A percentile compares a stretch with the other conserved stretches of the same genome.
phyloP scores from a whole-genome alignment of 2,888 invertebrate genomes.

The Cyclophora albipunctata region DNA sequence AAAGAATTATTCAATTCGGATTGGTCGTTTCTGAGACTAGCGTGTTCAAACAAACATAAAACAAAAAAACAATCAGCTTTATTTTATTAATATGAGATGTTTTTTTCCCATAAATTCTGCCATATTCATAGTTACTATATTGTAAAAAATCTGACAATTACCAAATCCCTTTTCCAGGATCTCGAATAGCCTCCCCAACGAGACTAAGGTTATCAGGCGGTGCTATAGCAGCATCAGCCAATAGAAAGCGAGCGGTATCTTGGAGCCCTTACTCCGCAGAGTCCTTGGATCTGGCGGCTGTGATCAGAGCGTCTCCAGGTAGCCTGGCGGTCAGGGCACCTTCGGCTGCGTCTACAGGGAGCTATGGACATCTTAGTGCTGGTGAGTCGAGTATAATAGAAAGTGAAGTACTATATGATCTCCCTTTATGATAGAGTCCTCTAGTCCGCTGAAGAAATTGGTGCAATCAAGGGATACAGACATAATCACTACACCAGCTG shows the following conservation, averaged over 20 bases:
- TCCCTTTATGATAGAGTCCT: no score
- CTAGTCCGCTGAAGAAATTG: no score
- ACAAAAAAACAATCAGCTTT: no score
- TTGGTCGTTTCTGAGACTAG: no score
- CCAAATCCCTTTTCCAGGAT: conserved; percentile 39
- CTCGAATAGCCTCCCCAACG: conserved; percentile 67
- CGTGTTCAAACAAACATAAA: no score
- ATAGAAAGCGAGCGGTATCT: conserved; percentile 93
- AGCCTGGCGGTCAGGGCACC: conserved; percentile 92
- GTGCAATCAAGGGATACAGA: no score
- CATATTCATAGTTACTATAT: no score
- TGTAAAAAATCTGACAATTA: no score
- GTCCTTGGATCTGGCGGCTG: conserved; percentile 92
- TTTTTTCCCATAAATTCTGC: no score
- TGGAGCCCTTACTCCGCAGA: conserved; percentile 97
- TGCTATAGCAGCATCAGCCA: conserved; percentile 72
- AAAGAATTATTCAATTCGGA: no score
- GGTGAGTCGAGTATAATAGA: conserved; percentile 62
- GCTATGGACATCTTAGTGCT: conserved; percentile 97
- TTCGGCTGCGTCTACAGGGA: conserved; percentile 88
- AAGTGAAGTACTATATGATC: not conserved
- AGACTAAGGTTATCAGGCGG: conserved; percentile 63
- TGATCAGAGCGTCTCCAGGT: conserved; percentile 96
- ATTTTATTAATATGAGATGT: no score
- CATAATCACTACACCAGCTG: no score